phyloP scores from a whole-genome alignment of 2,888 invertebrate genomes.

The Acrobasis consociella region DNA sequence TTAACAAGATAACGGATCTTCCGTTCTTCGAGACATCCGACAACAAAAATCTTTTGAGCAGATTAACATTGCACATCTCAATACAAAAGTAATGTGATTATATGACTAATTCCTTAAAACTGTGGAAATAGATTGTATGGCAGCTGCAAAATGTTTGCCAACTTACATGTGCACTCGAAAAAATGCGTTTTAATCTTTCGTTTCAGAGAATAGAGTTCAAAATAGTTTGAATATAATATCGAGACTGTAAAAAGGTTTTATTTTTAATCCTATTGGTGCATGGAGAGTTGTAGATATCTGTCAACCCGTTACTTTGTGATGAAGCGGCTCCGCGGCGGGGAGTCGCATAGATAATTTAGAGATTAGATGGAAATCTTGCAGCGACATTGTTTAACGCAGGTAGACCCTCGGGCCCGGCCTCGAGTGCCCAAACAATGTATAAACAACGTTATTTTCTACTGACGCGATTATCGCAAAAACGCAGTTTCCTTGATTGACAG shows the following conservation, averaged over 20 bases:
- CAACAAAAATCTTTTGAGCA: slow-evolving; percentile 35
- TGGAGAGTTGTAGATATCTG: slow-evolving; percentile 73
- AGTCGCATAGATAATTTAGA: slow-evolving; percentile 69
- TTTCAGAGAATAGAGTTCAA: slow-evolving; percentile 46
- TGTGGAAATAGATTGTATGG: slow-evolving; percentile 46
- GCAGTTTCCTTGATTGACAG: slow-evolving; percentile 57
- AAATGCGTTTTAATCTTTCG: slow-evolving; percentile 31
- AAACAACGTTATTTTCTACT: slow-evolving; percentile 75
- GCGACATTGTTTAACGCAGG: slow-evolving; percentile 78
- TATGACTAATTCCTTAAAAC: slow-evolving; percentile 69
- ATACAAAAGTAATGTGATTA: slow-evolving; percentile 65
- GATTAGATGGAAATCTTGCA: slow-evolving; percentile 78
- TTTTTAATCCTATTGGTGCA: slow-evolving; percentile 74
- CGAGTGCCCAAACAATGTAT: slow-evolving; percentile 71
- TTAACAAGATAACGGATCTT: slow-evolving; percentile 7
- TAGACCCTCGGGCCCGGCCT: slow-evolving; percentile 49
- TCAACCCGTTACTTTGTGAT: slow-evolving; percentile 81
- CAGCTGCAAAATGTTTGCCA: slow-evolving; percentile 57
- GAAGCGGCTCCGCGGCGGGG: slow-evolving; percentile 71
- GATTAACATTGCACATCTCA: slow-evolving; percentile 41
- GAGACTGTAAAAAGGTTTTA: slow-evolving; percentile 55
- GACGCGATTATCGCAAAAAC: slow-evolving; percentile 66
- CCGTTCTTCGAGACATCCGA: not conserved
- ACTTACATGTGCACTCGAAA: slow-evolving; percentile 44
- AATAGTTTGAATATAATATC: slow-evolving; percentile 49